Conservation (phyloP, 2,888 invertebrate genomes). For the Mystacides longicornis region DNA sequence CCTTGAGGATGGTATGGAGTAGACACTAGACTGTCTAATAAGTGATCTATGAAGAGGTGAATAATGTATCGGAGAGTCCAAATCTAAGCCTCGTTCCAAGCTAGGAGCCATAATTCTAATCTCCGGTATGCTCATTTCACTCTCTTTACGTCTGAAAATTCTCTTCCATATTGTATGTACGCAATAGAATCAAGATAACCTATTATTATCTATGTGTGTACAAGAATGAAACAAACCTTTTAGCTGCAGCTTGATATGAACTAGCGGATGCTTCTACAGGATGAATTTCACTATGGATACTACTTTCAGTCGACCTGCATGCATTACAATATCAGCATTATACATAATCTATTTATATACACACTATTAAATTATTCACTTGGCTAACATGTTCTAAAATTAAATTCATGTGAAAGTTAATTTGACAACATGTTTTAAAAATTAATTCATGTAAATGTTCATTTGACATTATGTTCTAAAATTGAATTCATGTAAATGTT, state of each 20-base stretch:
- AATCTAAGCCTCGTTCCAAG: constrained; percentile 70
- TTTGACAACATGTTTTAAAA: too few relatives aligned
- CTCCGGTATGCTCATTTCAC: constrained; percentile 70
- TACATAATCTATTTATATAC: too few relatives aligned
- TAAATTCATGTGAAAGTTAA: too few relatives aligned
- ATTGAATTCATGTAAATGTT: too few relatives aligned
- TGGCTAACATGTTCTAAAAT: too few relatives aligned
- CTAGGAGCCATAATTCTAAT: constrained; percentile 78
- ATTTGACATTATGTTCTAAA: too few relatives aligned
- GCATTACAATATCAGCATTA: constrained; percentile 37
- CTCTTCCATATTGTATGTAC: constrained; percentile 3
- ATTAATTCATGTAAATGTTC: too few relatives aligned
- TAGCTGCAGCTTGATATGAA: constrained; percentile 7
- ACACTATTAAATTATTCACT: too few relatives aligned
- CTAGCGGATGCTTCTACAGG: constrained; percentile 20
- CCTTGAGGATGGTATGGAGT: constrained; percentile 26
- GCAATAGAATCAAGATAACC: neutral
- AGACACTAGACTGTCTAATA: constrained; percentile 26
- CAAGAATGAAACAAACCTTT: constrained; percentile 12
- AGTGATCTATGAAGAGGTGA: constrained; percentile 33
- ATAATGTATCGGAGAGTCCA: constrained; percentile 36
- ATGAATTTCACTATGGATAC: constrained; percentile 35
- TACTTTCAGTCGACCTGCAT: constrained; percentile 42
- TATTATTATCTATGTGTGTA: neutral
- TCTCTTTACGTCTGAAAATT: constrained; percentile 57